Evolutionary conservation across 2,888 invertebrate genomes (phyloP).

Genomic region (Chrysodeixis includens): DNA sequence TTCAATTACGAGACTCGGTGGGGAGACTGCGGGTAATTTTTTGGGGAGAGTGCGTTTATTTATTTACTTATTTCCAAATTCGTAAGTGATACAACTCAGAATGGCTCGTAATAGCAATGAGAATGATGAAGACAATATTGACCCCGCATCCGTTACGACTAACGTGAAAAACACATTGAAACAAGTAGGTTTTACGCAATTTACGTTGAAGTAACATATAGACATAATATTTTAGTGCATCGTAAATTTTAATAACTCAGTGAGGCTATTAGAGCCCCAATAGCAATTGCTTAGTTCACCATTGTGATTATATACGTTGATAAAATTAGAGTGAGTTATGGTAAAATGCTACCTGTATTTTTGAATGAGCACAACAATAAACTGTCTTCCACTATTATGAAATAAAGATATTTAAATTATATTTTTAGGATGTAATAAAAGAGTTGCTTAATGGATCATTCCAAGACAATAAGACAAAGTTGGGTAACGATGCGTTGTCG

Average conservation of each 20-base stretch:
- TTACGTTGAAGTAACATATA: neutral
- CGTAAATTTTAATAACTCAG: neutral
- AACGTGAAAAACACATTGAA: conserved; percentile 77
- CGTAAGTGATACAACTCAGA: conserved; percentile 23
- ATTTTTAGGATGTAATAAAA: conserved; percentile 85
- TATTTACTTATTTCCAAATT: conserved; percentile 29
- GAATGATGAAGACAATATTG: conserved; percentile 75
- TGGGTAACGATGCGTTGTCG: conserved; percentile 87
- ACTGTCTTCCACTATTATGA: too few species aligned
- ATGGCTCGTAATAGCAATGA: conserved; percentile 78
- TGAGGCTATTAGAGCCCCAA: neutral
- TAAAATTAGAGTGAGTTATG: neutral
- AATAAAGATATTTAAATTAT: too few species aligned
- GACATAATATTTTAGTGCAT: neutral
- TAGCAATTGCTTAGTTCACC: neutral
- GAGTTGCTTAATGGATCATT: conserved; percentile 87
- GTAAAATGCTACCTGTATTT: neutral
- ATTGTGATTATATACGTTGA: neutral
- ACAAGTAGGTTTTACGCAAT: conserved; percentile 66
- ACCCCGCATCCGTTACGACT: conserved; percentile 75
- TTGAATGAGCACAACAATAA: too few species aligned
- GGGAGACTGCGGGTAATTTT: conserved; percentile 25
- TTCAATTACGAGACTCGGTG: neutral
- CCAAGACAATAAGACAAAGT: conserved; percentile 87
- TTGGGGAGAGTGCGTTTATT: conserved; percentile 15